Conservation (phyloP, 2,888 invertebrate genomes). For the Sinhomidia bicolor region DNA sequence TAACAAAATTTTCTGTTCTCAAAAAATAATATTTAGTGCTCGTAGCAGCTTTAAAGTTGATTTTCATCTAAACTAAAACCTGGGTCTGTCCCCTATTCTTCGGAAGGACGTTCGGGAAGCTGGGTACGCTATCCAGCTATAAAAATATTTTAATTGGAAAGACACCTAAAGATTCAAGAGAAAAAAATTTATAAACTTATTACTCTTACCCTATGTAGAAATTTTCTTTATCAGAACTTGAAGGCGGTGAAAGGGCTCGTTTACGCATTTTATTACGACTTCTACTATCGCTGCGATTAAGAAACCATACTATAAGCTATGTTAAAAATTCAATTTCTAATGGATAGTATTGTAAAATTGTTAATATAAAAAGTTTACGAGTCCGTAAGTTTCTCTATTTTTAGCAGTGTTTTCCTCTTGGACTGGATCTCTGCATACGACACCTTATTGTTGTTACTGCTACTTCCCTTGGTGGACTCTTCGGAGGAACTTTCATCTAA, state of each 20-base stretch:
- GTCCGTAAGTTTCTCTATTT: constrained; percentile 57
- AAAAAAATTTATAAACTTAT: background rate
- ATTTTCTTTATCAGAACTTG: constrained; percentile 66
- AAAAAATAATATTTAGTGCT: background rate
- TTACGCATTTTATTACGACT: constrained; percentile 54
- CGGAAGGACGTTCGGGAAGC: background rate
- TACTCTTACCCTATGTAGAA: constrained; percentile 59
- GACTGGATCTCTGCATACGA: constrained; percentile 31
- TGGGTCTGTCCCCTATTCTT: background rate
- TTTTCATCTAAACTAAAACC: background rate
- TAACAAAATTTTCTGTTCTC: too few species aligned
- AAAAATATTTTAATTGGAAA: background rate
- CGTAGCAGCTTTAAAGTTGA: too few species aligned
- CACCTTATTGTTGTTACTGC: background rate
- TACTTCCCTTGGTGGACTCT: background rate
- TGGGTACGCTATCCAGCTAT: constrained; percentile 63
- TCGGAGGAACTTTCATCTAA: background rate
- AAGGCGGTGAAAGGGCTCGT: constrained; percentile 52
- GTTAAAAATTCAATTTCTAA: too few species aligned
- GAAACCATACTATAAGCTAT: too few species aligned
- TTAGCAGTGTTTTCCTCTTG: constrained; percentile 48
- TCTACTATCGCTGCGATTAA: constrained; percentile 57
- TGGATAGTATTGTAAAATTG: too few species aligned
- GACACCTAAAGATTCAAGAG: background rate
- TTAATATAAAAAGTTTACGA: too few species aligned